Base-by-base conservation (phyloP, 2,888 invertebrate genomes). In the Latheticus oryzae region DNA sequence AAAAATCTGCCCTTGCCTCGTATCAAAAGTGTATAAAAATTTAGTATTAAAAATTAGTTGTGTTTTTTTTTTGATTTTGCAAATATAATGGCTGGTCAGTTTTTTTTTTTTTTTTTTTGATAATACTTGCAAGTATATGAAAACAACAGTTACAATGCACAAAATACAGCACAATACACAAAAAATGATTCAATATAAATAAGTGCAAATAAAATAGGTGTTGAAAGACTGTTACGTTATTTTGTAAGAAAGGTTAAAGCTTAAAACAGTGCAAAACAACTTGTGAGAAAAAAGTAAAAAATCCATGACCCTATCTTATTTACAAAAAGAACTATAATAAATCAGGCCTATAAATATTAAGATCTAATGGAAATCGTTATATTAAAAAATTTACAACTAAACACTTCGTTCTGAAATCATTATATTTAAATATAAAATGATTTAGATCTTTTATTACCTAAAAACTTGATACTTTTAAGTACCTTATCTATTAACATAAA, bases 181-280 rank as follows among this genome's bases (percentile, higher is more conserved):
- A 9, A 47, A 47, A 47, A 47, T 35, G 35, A 47, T 47, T 47
- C 16, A 47, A 47, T 35, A 47, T 24, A 47, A 47, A 8, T 5
- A 12, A 13, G 51, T 38, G 51, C 38, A 15, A 38, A 21, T 17
- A 51, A 51, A 51, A 51, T 38, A 30, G 40, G 38, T 38, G 51
- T 35, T 15, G 11, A n/a, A n/a, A n/a, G n/a, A n/a, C n/a, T n/a
- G n/a, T 8, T 9, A 50, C 13, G 30, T n/a, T 32, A 35, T 17
- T 32, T 45, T 16, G n/a, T 12, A 8, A 33, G 32, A 45, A 33
- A 43, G 24, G 11, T 40, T 56, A 48, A 56, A 56, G 55, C 55
- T 56, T 40, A 45, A 38, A 38, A 35, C 30, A 24, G 55, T 48
- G 55, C 55, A 56, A 56, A 56, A 48, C 48, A 56, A 56, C 48